Evolutionary conservation across 2,113 vertebrate genomes (phyloP), one percentile per base, ranked within the genome.

Genomic region (Gymnocephalus cernua): DNA sequence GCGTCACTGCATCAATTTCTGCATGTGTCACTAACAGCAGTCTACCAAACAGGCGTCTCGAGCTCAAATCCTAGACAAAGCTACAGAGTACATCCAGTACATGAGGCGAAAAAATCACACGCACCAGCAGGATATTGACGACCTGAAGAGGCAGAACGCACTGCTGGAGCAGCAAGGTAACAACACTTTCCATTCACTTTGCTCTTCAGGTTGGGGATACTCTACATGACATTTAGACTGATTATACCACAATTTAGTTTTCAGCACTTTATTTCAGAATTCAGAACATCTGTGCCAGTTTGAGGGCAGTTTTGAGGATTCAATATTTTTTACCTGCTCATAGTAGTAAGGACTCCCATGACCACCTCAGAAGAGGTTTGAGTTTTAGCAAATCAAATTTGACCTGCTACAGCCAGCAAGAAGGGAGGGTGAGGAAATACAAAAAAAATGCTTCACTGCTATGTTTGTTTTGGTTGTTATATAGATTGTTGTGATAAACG

Each of bases 71-170:
- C 95, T 99, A 97, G 98, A 99, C 95, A 99, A 99, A 99, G 98
- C 98, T 93, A 99, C 98, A 97, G 98, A 99, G 93, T 99, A 99
- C 94, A 99, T 99, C 95, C 98, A 99, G 95, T 99, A 97, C 92
- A 99, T 99, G 98, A 95, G 98, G 91, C 95, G 98, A 94, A 99
- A 99, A 99, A 99, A 99, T 95, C 96, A 99, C 96, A 99, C 98
- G 8, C 98, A 99, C 96, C 98, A 99, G 96, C 98, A 99, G 94
- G 98, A 99, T 90, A 99, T 99, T 1, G 98, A 99, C 19, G 98
- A 99, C 94, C 96, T 99, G 95, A 99, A 98, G 93, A 93, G 97
- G 92, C 98, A 99, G 93, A 99, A 99, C 50, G 97, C 97, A 1
- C 96, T 98, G 85, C 95, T 99, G 93, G 98, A 99, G 93, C 98